Percentiles rank a stretch among this genome's conserved stretches.
These are phyloP conservation scores for Cyanoderma ruficeps DNA, from an alignment of 2,113 vertebrate species.

Conservation along the genomic window DNA sequence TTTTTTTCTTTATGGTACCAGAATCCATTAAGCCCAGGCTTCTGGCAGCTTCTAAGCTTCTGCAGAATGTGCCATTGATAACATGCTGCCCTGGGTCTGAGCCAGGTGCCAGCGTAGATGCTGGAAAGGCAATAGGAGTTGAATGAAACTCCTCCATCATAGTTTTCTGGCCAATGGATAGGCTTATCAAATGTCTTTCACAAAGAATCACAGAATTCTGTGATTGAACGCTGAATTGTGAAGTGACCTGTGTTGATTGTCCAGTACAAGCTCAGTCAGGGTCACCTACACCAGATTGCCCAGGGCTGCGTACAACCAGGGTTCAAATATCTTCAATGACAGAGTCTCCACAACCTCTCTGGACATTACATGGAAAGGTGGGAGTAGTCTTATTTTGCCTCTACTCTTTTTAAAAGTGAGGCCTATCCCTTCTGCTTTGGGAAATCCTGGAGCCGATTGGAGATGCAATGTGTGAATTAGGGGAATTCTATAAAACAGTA, in stretches of 20 bases:
- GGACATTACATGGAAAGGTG: not conserved
- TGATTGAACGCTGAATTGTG: not conserved
- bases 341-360: too few relatives aligned
- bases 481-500: not conserved
- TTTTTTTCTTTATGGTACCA: not conserved
- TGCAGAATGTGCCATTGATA: rapidly evolving
- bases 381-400: not conserved
- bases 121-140: rapidly evolving
- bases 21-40: not conserved
- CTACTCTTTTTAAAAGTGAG: not conserved
- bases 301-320: not conserved
- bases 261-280: not conserved
- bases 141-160: not conserved
- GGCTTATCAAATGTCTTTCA: not conserved
- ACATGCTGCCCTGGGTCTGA: rapidly evolving
- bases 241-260: not conserved
- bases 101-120: not conserved
- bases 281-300: not conserved
- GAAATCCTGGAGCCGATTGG: not conserved
- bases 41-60: not conserved
- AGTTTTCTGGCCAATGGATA: not conserved
- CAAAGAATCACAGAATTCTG: not conserved
- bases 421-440: not conserved
- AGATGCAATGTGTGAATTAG: not conserved
- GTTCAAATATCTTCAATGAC: not conserved